Evolutionary conservation across 1,140 invertebrate genomes (phyloP).

Genomic region (Metaphire vulgaris): DNA sequence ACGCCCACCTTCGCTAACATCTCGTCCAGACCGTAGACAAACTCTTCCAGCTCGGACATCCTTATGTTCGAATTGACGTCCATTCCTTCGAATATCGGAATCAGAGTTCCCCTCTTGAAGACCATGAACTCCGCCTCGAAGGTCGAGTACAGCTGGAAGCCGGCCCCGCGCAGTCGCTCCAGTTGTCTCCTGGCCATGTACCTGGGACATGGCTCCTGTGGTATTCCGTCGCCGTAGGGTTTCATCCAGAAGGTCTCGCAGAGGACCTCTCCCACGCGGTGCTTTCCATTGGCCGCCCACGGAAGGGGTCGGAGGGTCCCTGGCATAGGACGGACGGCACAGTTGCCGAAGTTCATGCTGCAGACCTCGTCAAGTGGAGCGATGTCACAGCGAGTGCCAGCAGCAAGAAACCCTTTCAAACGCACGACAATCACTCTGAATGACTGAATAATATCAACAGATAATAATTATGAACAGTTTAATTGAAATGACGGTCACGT

Average conservation of each 20-base stretch:
- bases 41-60: slow-evolving; percentile 24
- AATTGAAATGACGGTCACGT: no score
- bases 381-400: not conserved
- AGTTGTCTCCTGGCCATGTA: slow-evolving; percentile 27
- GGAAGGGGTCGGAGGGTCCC: not conserved
- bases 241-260: slow-evolving; percentile 20
- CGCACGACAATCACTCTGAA: no score
- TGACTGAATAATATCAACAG: no score
- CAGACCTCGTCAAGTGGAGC: not conserved
- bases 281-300: slow-evolving; percentile 10
- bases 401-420: not conserved
- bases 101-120: slow-evolving; percentile 11
- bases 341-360: slow-evolving; percentile 1
- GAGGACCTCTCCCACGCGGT: slow-evolving; percentile 17
- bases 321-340: not conserved
- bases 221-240: slow-evolving; percentile 4
- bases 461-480: no score
- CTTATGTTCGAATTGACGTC: slow-evolving; percentile 12
- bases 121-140: slow-evolving; percentile 28
- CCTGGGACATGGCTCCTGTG: slow-evolving; percentile 19
- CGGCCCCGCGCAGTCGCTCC: slow-evolving; percentile 13
- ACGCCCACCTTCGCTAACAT: slow-evolving; percentile 13
- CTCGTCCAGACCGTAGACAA: slow-evolving; percentile 16
- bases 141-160: slow-evolving; percentile 17
- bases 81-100: slow-evolving; percentile 18